Evolutionary conservation across 2,888 invertebrate species (phyloP).

Genomic region (Chrysolina haemoptera): DNA sequence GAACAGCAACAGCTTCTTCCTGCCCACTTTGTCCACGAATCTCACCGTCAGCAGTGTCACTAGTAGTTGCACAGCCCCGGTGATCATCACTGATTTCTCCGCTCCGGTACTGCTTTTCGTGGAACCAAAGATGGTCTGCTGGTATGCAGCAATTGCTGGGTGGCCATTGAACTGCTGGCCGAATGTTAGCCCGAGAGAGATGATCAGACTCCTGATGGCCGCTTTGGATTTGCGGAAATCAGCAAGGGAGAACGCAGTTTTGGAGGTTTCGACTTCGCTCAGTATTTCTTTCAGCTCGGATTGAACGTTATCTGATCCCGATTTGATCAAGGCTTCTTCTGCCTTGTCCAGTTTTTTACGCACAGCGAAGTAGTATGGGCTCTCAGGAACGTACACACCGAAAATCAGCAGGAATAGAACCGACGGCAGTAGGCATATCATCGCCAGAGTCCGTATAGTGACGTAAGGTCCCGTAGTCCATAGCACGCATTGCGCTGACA

Average conservation of each 20-base stretch:
- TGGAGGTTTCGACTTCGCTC: slow-evolving; percentile 43
- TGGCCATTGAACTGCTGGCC: slow-evolving; percentile 73
- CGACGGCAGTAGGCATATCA: slow-evolving; percentile 50
- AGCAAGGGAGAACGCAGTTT: slow-evolving; percentile 29
- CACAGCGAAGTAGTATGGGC: slow-evolving; percentile 51
- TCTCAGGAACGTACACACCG: slow-evolving; percentile 54
- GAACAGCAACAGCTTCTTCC: slow-evolving; percentile 79
- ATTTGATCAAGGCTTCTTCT: slow-evolving; percentile 75
- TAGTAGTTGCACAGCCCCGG: slow-evolving; percentile 81
- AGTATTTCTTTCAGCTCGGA: slow-evolving; percentile 52
- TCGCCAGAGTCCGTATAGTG: slow-evolving; percentile 48
- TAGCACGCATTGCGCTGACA: slow-evolving; percentile 47
- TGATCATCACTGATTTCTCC: slow-evolving; percentile 80
- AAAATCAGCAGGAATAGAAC: slow-evolving; percentile 51
- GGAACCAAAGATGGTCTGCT: slow-evolving; percentile 78
- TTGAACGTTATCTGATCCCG: slow-evolving; percentile 63
- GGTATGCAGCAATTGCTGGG: slow-evolving; percentile 84
- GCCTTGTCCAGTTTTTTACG: slow-evolving; percentile 73
- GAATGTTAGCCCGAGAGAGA: slow-evolving; percentile 62
- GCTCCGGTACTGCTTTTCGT: slow-evolving; percentile 69
- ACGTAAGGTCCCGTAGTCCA: slow-evolving; percentile 54
- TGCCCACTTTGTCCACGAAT: slow-evolving; percentile 83
- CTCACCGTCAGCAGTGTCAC: slow-evolving; percentile 80
- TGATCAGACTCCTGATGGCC: slow-evolving; percentile 63
- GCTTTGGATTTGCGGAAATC: slow-evolving; percentile 43